Evolutionary conservation across 2,888 invertebrate genomes (phyloP).

Genomic region (Dasysyrphus albostriatus): DNA sequence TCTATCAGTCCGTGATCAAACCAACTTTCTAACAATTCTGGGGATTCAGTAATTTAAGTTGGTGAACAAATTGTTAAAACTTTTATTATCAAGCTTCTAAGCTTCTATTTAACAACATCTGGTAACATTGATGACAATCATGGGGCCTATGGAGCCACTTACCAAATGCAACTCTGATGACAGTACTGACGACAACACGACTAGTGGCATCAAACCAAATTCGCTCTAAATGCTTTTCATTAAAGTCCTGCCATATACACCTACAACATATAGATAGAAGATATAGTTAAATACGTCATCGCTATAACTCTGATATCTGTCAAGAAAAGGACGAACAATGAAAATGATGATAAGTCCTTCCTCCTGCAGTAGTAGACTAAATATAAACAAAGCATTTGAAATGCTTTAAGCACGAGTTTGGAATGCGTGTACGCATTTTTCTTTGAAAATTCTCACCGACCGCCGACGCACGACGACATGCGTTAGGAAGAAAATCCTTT

Average conservation of each 20-base stretch:
- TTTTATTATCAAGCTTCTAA: not conserved
- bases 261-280: too few species aligned
- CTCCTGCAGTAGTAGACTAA: conserved; percentile 37
- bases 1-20: too few species aligned
- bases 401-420: not conserved
- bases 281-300: not conserved
- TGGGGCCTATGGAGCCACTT: not conserved
- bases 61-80: too few species aligned
- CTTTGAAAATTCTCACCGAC: not conserved
- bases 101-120: not conserved
- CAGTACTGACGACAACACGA: conserved; percentile 15
- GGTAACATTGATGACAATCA: not conserved
- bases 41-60: too few species aligned
- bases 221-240: conserved; percentile 68
- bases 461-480: not conserved
- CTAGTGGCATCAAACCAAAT: conserved; percentile 44
- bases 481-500: not conserved
- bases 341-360: conserved; percentile 5
- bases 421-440: conserved; percentile 56
- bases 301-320: not conserved
- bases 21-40: too few species aligned
- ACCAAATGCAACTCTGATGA: conserved; percentile 39
- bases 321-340: conserved; percentile 21
- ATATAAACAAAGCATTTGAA: conserved; percentile 47
- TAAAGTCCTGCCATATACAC: conserved; percentile 21